phyloP scores from a whole-genome alignment of 2,888 invertebrate genomes.

The Steinernema scapterisci region DNA sequence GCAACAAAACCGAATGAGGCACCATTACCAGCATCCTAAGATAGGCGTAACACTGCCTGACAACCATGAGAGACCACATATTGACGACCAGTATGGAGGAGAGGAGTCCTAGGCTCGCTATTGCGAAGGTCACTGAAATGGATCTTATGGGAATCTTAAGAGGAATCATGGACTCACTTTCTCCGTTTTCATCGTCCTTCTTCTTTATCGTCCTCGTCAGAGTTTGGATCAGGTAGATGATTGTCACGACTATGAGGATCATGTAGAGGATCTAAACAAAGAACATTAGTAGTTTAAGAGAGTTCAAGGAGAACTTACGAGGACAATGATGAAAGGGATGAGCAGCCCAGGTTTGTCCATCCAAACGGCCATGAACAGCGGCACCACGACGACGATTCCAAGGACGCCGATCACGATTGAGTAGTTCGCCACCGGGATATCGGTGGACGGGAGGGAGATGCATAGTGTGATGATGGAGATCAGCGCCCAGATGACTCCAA shows the following conservation, averaged over 20 bases:
- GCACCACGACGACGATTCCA: background rate
- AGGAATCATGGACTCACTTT: background rate
- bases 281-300: background rate
- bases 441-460: conserved; percentile 1
- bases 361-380: conserved; percentile 15
- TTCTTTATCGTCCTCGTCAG: background rate
- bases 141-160: background rate
- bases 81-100: background rate
- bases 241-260: background rate
- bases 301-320: background rate
- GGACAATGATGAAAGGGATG: background rate
- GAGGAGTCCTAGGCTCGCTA: conserved; percentile 1
- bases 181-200: background rate
- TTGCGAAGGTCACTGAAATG: background rate
- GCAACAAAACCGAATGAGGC: conserved; percentile 23
- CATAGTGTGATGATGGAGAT: conserved; percentile 15
- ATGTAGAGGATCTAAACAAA: no score
- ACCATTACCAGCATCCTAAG: conserved; percentile 16
- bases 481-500: conserved; percentile 13
- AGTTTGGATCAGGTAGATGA: background rate
- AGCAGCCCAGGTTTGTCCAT: background rate
- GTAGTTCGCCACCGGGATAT: conserved; percentile 6
- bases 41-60: conserved; percentile 7
- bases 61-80: background rate
- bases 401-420: background rate